Evolutionary conservation across 2,797 vertebrate genomes (phyloP), one percentile per base, ranked within the genome.

Genomic region (Acropternis orthonyx): DNA sequence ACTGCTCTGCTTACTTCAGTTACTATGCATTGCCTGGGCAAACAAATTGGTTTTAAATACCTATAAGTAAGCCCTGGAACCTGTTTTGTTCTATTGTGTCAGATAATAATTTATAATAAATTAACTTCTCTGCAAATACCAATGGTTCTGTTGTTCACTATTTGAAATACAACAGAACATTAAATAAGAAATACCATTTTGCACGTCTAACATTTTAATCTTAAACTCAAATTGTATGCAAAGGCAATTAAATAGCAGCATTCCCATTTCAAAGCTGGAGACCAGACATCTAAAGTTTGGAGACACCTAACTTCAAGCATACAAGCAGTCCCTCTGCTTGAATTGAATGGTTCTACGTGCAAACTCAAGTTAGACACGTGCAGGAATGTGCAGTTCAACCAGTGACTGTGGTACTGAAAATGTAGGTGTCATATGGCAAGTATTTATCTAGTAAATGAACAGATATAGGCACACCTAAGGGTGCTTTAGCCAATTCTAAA

Each of bases 91-190:
- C 48, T 58, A 32, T 37, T 76, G 43, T 4, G 9, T 74, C 61
- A 79, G 43, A 44, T 34, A 91, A 83, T 51, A 84, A 88, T 72
- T 74, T 17, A 85, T 85, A 94, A 83, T 67, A 92, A 91, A 94
- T 68, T 6, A 79, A 82, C 37, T 48, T 26, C 58, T 90, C 69
- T 32, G 71, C 34, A 86, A 90, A 92, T 71, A 86, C 16, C 41
- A 68, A 65, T 39, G 23, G 34, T 67, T 62, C 0, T 2, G 41
- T 34, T 79, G 49, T 46, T 89, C 71, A 62, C 54, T 59, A 76
- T 79, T n/a, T 85, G 46, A 37, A 85, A 23, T 43, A 51, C 11
- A 84, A 73, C 20, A 84, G 43, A 81, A 36, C 37, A 74, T 73
- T 76, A 89, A 85, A 73, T 58, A 85, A 88, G 10, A 86, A 27